Conservation (phyloP, 2,113 vertebrate genomes). For the Astatoreochromis straeleni region DNA sequence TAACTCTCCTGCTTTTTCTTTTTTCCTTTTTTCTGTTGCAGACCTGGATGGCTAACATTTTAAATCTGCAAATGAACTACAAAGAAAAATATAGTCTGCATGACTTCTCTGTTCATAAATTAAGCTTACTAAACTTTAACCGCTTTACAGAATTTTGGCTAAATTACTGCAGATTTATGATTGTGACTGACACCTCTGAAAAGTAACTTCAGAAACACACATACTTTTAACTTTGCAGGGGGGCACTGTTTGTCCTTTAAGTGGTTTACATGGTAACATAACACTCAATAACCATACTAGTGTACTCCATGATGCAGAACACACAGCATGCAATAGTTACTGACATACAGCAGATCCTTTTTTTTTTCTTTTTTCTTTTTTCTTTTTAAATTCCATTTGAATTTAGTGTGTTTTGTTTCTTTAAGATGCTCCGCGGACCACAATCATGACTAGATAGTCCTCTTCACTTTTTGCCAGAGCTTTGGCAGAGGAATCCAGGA, state of each 20-base stretch:
- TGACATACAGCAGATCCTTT: conserved; percentile 66
- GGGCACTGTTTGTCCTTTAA: conserved; percentile 32
- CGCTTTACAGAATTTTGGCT: neutral
- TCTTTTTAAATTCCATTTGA: conserved; percentile 21
- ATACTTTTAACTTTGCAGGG: conserved; percentile 28
- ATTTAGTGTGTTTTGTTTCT: conserved; percentile 45
- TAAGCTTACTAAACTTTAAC: neutral
- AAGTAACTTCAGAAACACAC: conserved; percentile 17
- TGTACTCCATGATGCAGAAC: conserved; percentile 90
- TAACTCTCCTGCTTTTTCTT: neutral
- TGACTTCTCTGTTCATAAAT: neutral
- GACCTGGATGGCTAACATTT: neutral
- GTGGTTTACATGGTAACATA: conserved; percentile 59
- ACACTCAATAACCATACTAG: conserved; percentile 73
- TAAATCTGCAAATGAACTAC: neutral
- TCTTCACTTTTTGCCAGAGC: conserved; percentile 98
- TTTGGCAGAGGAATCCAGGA: conserved; percentile 97
- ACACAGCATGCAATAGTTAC: conserved; percentile 80
- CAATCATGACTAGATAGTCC: conserved; percentile 99
- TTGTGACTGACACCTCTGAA: neutral
- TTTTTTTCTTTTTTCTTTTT: conserved; percentile 8
- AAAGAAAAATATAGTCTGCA: neutral
- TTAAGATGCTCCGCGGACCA: conserved; percentile 97
- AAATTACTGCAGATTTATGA: conserved; percentile 4
- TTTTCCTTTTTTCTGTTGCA: neutral